Percentiles rank a stretch among this genome's conserved stretches.
These are phyloP conservation scores for Habroteleia sp. DNA, from an alignment of 2,888 invertebrate species.

Conservation along the genomic window DNA sequence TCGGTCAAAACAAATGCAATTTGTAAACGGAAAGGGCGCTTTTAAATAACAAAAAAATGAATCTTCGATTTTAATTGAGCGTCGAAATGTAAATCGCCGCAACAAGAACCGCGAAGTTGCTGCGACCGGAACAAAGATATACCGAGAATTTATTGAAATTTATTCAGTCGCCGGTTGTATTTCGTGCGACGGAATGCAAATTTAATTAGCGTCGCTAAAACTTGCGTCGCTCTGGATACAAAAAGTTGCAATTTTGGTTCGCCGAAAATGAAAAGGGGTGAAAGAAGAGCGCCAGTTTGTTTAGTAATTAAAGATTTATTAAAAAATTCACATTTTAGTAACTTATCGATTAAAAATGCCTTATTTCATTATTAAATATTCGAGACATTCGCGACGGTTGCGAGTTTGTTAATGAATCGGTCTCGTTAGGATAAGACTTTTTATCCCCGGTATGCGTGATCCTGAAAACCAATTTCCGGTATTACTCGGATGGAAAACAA, in stretches of 20 bases:
- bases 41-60: too few species aligned
- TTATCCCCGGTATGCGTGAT: constrained; percentile 70
- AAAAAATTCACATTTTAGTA: constrained; percentile 79
- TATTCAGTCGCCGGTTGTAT: constrained; percentile 15
- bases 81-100: constrained; percentile 11
- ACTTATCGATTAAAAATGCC: constrained; percentile 80
- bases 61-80: not conserved
- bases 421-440: constrained; percentile 70
- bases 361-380: constrained; percentile 78
- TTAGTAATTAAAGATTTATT: constrained; percentile 75
- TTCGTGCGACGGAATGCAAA: constrained; percentile 14
- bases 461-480: too few species aligned
- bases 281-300: too few species aligned
- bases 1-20: too few species aligned
- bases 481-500: too few species aligned
- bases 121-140: constrained; percentile 13
- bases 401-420: constrained; percentile 69
- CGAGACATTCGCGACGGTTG: constrained; percentile 71
- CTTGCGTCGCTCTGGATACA: too few species aligned
- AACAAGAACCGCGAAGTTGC: constrained; percentile 25
- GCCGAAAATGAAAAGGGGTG: too few species aligned
- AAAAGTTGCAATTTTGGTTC: too few species aligned
- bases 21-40: too few species aligned
- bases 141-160: constrained; percentile 32
- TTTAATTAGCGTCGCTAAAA: constrained; percentile 23